These are phyloP conservation scores for Clavelina lepadiformis DNA, from an alignment of 23 tunicate species.

Conservation along the genomic window DNA sequence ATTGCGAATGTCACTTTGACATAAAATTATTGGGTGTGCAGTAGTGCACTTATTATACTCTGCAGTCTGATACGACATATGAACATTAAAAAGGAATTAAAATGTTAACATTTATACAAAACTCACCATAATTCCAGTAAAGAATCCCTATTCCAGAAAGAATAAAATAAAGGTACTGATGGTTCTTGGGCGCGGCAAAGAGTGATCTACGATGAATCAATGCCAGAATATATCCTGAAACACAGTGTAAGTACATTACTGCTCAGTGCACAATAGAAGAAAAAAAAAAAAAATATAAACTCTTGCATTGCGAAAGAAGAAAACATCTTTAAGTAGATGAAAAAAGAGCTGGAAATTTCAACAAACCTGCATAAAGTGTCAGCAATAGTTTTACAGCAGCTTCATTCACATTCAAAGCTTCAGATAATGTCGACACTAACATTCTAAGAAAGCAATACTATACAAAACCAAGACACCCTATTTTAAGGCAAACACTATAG, in stretches of 20 bases:
- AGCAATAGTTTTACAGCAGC: conserved; percentile 11
- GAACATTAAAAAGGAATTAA: too few relatives aligned
- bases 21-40: too few relatives aligned
- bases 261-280: background rate
- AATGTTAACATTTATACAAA: too few relatives aligned
- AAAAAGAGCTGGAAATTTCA: background rate
- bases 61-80: too few relatives aligned
- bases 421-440: too few relatives aligned
- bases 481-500: too few relatives aligned
- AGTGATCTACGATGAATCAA: conserved; percentile 47
- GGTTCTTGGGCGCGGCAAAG: background rate
- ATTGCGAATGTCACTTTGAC: too few relatives aligned
- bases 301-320: background rate
- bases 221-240: conserved; percentile 54
- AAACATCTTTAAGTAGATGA: background rate
- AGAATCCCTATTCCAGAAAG: conserved; percentile 35
- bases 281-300: conserved; percentile 3
- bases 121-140: conserved; percentile 84
- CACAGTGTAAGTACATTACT: background rate
- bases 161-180: conserved; percentile 50
- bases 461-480: too few relatives aligned
- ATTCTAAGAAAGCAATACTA: too few relatives aligned
- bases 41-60: too few relatives aligned
- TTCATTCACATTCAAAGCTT: too few relatives aligned
- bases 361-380: conserved; percentile 24